Conservation (phyloP, 2,888 invertebrate genomes). For the Tryphoninae sp. region DNA sequence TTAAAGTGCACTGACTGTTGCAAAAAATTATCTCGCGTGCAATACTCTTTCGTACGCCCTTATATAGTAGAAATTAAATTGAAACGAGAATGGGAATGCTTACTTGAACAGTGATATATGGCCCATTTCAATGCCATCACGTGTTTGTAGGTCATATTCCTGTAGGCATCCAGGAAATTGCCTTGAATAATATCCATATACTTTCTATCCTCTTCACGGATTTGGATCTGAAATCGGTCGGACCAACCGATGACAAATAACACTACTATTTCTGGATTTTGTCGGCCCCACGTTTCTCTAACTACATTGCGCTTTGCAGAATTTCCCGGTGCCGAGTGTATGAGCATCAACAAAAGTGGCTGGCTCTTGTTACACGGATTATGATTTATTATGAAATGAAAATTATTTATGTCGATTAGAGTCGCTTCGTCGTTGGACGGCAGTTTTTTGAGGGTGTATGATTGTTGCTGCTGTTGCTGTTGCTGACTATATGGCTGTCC, state of each 20-base stretch:
- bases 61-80: constrained; percentile 11
- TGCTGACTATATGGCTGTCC: constrained; percentile 40
- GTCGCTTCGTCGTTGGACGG: constrained; percentile 76
- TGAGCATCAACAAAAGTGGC: constrained; percentile 80
- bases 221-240: constrained; percentile 73
- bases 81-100: constrained; percentile 51
- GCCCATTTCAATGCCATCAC: constrained; percentile 83
- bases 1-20: background rate
- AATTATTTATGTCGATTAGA: constrained; percentile 82
- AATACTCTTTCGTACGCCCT: background rate
- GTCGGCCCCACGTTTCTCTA: constrained; percentile 81
- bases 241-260: constrained; percentile 81
- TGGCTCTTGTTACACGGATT: constrained; percentile 82
- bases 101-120: constrained; percentile 81
- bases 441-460: constrained; percentile 73
- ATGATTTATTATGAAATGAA: constrained; percentile 85
- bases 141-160: constrained; percentile 84
- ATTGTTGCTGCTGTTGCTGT: constrained; percentile 55
- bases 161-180: constrained; percentile 82
- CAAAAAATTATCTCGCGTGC: background rate
- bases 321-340: constrained; percentile 82
- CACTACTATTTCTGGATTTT: constrained; percentile 73
- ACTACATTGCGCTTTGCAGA: constrained; percentile 80
- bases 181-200: constrained; percentile 83
- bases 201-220: constrained; percentile 78